Base-by-base conservation (phyloP, 2,888 invertebrate genomes). In the Drosophila longiperda region DNA sequence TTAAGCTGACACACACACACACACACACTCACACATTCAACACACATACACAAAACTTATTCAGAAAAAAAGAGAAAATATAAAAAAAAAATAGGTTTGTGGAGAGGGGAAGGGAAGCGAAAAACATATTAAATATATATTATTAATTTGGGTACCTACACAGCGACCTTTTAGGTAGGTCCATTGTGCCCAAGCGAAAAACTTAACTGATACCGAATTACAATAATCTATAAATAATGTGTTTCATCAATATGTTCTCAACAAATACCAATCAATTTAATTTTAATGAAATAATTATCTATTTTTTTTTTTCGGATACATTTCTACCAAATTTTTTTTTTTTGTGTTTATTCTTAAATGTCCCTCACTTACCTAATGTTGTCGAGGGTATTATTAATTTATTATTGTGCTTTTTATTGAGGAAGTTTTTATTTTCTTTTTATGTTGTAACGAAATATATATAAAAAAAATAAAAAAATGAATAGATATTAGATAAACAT, bases 301-400 rank as follows among this genome's bases (percentile, higher is more conserved):
- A n/a, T 55, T 26, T 55, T 52, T 68, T 70, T 71, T 79, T 71
- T 60, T 33, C 38, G 26, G 55, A 45, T 32, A 45, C 45, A 45
- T 49, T 26, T 23, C 9, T 4, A 11, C 1, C 5, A 15, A 29
- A 4, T 50, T 34, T 36, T 57, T 33, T 57, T 33, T 50, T 68
- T 76, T 67, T 81, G 54, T 73, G 63, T 69, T 78, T 87, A 82
- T 71, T 32, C 69, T 75, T 67, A 79, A 78, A 80, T 87, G 89
- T 83, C 87, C 89, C 89, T 89, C 89, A 78, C 60, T 82, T 67
- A 74, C 73, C 73, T 68, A 74, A 87, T 89, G 77, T 80, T 87
- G 65, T 86, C 63, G 23, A 23, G 45, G 45, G 15, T 23, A 58
- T 66, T 73, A 45, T 23, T 45, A 23, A 45, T 77, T 79, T 84